Evolutionary conservation across 2,113 vertebrate species (phyloP).

Genomic region (Lanius ludovicianus): DNA sequence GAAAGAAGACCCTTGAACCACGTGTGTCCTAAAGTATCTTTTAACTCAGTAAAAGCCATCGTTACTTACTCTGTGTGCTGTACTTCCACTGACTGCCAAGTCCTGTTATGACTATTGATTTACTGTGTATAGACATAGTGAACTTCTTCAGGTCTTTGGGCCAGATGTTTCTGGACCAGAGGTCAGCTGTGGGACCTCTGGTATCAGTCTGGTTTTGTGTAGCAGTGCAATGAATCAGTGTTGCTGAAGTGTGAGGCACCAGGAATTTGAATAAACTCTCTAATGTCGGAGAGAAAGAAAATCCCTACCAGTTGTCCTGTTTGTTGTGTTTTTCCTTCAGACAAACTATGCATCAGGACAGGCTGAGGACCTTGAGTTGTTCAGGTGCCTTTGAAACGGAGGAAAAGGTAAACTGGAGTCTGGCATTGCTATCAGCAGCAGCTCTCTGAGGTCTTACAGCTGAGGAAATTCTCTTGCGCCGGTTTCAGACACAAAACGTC

Average conservation of each 20-base stretch:
- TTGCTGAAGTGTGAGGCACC: not conserved
- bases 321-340: not conserved
- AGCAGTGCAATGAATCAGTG: not conserved
- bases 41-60: conserved; percentile 5
- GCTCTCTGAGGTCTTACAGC: not conserved
- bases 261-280: not conserved
- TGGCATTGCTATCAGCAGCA: not conserved
- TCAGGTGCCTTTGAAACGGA: not conserved
- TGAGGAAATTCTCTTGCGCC: not conserved
- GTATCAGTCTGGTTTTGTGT: not conserved
- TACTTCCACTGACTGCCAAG: not conserved
- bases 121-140: not conserved
- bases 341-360: not conserved
- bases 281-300: not conserved
- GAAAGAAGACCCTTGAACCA: conserved; percentile 15
- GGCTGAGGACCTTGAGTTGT: not conserved
- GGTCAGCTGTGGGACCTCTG: not conserved
- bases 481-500: not conserved
- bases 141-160: not conserved
- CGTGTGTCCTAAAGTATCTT: not conserved
- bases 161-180: conserved; percentile 15
- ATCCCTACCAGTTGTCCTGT: not conserved
- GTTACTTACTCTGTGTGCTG: not conserved
- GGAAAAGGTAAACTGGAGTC: not conserved
- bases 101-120: conserved; percentile 3